Conservation (phyloP, 2,888 invertebrate genomes). For the Watsonalla binaria region DNA sequence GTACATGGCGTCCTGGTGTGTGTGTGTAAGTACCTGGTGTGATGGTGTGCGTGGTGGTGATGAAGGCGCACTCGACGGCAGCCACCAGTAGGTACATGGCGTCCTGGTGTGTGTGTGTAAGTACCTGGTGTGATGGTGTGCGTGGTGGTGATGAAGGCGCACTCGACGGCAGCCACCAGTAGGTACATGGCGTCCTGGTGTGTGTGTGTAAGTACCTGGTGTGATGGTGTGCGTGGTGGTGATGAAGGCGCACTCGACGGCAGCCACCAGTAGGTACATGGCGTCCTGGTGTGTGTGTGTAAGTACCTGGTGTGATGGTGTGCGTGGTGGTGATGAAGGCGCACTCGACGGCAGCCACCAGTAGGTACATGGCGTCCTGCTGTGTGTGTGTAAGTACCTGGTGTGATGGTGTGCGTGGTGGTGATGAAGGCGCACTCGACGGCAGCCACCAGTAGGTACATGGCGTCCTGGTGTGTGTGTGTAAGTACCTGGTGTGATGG, state of each 20-base stretch:
- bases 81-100: slow-evolving; percentile 87
- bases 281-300: slow-evolving; percentile 43
- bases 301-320: slow-evolving; percentile 40
- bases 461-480: slow-evolving; percentile 49
- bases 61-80: slow-evolving; percentile 79
- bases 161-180: slow-evolving; percentile 84
- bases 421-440: slow-evolving; percentile 79
- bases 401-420: slow-evolving; percentile 55
- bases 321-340: slow-evolving; percentile 66
- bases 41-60: slow-evolving; percentile 60
- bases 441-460: slow-evolving; percentile 86
- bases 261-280: slow-evolving; percentile 86
- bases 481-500: not conserved
- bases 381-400: slow-evolving; percentile 21
- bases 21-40: slow-evolving; percentile 31
- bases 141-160: slow-evolving; percentile 65
- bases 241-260: slow-evolving; percentile 80
- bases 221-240: slow-evolving; percentile 57
- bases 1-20: slow-evolving; percentile 81
- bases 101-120: not conserved
- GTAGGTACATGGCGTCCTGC: slow-evolving; percentile 85
- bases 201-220: slow-evolving; percentile 25
- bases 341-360: slow-evolving; percentile 84
- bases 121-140: slow-evolving; percentile 48
- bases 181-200: slow-evolving; percentile 84